These are phyloP conservation scores for Leptopilina boulardi DNA, from an alignment of 1,140 invertebrate genomes.

Conservation along the genomic window DNA sequence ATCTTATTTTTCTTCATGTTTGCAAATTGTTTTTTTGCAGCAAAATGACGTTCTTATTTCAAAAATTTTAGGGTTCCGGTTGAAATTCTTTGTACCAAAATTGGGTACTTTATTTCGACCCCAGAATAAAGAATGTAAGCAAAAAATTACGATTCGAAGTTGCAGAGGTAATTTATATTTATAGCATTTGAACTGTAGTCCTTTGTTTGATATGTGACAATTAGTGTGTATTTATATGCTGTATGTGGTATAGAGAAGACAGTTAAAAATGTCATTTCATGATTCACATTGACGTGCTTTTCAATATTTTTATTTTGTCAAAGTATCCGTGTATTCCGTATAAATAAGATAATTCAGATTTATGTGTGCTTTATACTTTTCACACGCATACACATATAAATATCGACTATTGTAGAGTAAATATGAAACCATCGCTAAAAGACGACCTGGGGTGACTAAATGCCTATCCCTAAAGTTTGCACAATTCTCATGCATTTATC, in stretches of 20 bases:
- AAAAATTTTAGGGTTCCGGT: no score
- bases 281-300: neutral
- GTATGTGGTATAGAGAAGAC: neutral
- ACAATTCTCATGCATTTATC: constrained; percentile 3
- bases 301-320: neutral
- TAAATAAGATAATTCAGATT: neutral
- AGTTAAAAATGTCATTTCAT: neutral
- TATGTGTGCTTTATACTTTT: neutral
- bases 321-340: neutral
- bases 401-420: neutral
- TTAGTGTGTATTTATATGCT: neutral
- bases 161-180: neutral
- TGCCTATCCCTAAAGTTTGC: neutral
- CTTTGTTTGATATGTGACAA: constrained; percentile 7
- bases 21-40: no score
- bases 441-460: constrained; percentile 23
- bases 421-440: neutral
- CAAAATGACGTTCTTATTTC: no score
- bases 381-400: neutral
- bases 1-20: no score
- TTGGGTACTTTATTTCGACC: no score
- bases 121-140: no score
- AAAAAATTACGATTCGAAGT: no score
- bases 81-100: no score
- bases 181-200: neutral